phyloP scores from a whole-genome alignment of 2,797 vertebrate genomes.

The Leptoclinus maculatus region DNA sequence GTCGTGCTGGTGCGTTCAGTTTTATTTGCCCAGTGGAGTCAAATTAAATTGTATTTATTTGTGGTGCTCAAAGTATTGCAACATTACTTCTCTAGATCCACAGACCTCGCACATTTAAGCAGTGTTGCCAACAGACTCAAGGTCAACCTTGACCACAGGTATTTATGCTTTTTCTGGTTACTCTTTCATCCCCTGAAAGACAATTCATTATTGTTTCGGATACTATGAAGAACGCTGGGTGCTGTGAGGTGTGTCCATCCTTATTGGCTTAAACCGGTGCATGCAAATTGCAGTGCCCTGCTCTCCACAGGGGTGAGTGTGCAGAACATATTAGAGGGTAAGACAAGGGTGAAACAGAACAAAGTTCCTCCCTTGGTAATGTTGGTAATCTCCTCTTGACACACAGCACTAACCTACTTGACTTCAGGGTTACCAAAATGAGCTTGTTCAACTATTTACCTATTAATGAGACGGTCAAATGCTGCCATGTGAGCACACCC shows the following conservation, averaged over 20 bases:
- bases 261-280: slow-evolving; percentile 1
- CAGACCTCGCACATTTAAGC: not conserved
- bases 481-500: not conserved
- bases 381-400: slow-evolving; percentile 15
- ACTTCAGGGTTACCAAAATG: slow-evolving; percentile 8
- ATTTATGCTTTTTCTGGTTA: not conserved
- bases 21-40: not conserved
- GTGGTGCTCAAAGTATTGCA: not conserved
- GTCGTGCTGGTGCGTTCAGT: not conserved
- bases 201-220: not conserved
- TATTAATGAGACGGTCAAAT: slow-evolving; percentile 8
- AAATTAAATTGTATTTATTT: not conserved
- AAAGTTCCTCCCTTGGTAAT: not conserved
- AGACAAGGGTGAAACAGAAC: slow-evolving; percentile 20
- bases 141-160: slow-evolving; percentile 13
- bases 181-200: not conserved
- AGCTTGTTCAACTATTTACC: slow-evolving; percentile 4
- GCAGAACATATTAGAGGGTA: slow-evolving; percentile 9
- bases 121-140: not conserved
- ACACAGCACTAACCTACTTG: not conserved
- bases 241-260: not conserved
- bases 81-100: not conserved
- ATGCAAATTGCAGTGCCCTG: slow-evolving; percentile 10
- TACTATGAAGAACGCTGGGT: slow-evolving; percentile 7
- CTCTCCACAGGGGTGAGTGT: slow-evolving; percentile 13